A percentile compares a stretch with the other conserved stretches of the same genome.
Evolutionary conservation across 2,888 invertebrate species (phyloP).

Genomic region (Latrodectus hesperus): DNA sequence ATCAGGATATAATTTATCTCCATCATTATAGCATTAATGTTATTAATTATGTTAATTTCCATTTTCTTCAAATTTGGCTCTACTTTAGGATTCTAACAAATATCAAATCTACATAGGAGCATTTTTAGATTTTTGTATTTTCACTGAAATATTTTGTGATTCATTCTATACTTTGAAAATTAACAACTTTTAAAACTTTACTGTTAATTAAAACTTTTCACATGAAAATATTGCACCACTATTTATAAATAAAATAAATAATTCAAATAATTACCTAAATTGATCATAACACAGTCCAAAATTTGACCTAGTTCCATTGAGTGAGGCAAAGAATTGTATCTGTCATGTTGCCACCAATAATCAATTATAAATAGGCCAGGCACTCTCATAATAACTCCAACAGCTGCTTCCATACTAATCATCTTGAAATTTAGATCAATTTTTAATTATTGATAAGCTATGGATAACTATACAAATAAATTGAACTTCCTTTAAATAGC

Average conservation of each 20-base stretch:
- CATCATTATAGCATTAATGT: too few species aligned
- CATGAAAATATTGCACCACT: not conserved
- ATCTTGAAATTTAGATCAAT: not conserved
- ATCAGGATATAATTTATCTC: too few species aligned
- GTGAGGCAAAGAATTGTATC: slow-evolving; percentile 71
- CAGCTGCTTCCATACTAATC: slow-evolving; percentile 69
- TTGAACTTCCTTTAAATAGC: not conserved
- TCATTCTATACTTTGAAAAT: too few species aligned
- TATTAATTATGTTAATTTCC: too few species aligned
- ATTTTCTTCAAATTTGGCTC: too few species aligned
- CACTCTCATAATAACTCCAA: slow-evolving; percentile 76
- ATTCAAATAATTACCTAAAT: slow-evolving; percentile 73
- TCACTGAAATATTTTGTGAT: too few species aligned
- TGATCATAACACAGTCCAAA: slow-evolving; percentile 73
- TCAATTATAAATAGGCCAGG: slow-evolving; percentile 77
- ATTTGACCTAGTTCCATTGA: slow-evolving; percentile 72
- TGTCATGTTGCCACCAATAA: slow-evolving; percentile 75
- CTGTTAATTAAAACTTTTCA: too few species aligned
- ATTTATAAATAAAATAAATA: not conserved
- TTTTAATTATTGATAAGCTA: not conserved
- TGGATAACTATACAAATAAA: not conserved
- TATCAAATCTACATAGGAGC: too few species aligned
- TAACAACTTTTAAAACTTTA: too few species aligned
- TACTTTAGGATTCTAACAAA: too few species aligned
- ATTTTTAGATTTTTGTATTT: too few species aligned